Evolutionary conservation across 1,140 invertebrate genomes (phyloP).

Genomic region (Heliconius hermathena): DNA sequence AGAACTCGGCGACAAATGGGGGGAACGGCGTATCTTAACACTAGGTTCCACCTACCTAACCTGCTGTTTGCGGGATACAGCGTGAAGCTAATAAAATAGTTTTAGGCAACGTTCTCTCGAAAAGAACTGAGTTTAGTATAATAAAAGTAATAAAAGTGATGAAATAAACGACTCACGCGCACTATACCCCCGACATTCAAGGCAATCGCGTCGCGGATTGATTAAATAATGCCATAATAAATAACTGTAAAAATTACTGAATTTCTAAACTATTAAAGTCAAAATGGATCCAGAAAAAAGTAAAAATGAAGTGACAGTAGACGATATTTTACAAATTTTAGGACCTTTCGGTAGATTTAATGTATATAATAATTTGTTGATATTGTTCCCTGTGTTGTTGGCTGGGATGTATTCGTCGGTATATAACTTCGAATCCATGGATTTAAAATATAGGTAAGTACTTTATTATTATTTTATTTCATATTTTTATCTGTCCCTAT

Average conservation of each 20-base stretch:
- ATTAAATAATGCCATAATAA: constrained; percentile 13
- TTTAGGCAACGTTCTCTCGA: constrained; percentile 8
- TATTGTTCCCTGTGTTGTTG: constrained; percentile 69
- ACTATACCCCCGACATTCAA: constrained; percentile 39
- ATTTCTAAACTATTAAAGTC: neutral
- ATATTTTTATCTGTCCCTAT: constrained; percentile 68
- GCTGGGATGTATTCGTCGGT: constrained; percentile 75
- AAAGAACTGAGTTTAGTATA: constrained; percentile 29
- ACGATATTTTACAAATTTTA: constrained; percentile 68
- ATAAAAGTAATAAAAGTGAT: constrained; percentile 57
- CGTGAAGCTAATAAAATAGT: neutral
- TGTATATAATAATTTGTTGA: constrained; percentile 64
- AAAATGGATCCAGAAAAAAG: constrained; percentile 72
- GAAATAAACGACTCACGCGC: constrained; percentile 47
- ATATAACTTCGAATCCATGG: constrained; percentile 75
- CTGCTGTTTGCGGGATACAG: no score
- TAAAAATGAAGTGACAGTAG: constrained; percentile 64
- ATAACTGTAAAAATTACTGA: neutral
- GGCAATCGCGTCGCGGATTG: constrained; percentile 28
- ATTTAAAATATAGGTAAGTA: constrained; percentile 69
- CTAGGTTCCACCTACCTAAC: no score
- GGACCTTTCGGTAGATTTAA: constrained; percentile 72
- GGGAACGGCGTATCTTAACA: no score
- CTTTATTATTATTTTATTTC: neutral
- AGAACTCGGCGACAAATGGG: no score